Evolutionary conservation across 2,888 invertebrate species (phyloP).

Genomic region (Dinocampus coccinellae): DNA sequence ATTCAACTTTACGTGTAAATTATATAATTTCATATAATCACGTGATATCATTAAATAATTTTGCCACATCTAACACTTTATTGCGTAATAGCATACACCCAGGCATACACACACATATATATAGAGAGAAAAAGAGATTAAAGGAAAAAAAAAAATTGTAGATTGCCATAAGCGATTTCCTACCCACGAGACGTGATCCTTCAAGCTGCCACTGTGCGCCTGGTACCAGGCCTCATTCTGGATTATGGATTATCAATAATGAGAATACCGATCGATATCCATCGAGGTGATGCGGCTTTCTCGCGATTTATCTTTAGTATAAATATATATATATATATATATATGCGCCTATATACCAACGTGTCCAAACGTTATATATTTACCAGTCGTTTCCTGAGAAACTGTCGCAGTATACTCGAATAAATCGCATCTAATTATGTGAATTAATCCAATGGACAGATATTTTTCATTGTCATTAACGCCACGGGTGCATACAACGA

Average conservation of each 20-base stretch:
- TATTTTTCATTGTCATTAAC: slow-evolving; percentile 52
- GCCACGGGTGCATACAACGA: background rate
- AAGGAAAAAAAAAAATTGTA: slow-evolving; percentile 21
- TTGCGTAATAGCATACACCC: background rate
- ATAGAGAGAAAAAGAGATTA: background rate
- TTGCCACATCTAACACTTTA: background rate
- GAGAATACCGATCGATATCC: slow-evolving; percentile 61
- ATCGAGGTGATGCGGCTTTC: slow-evolving; percentile 45
- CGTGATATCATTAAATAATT: background rate
- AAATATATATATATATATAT: background rate
- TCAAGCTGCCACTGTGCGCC: slow-evolving; percentile 60
- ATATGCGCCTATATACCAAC: background rate
- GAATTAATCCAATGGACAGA: slow-evolving; percentile 58
- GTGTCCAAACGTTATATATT: background rate
- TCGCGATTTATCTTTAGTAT: slow-evolving; percentile 18
- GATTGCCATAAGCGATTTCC: slow-evolving; percentile 25
- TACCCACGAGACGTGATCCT: slow-evolving; percentile 53
- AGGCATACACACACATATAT: background rate
- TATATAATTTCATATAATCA: background rate
- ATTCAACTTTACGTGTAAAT: background rate
- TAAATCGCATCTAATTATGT: slow-evolving; percentile 67
- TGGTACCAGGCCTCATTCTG: slow-evolving; percentile 58
- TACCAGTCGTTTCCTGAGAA: slow-evolving; percentile 17
- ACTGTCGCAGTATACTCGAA: slow-evolving; percentile 45
- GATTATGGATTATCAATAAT: slow-evolving; percentile 69